Base-by-base conservation (phyloP, 1,140 invertebrate genomes). In the Lepidurus packardi region DNA sequence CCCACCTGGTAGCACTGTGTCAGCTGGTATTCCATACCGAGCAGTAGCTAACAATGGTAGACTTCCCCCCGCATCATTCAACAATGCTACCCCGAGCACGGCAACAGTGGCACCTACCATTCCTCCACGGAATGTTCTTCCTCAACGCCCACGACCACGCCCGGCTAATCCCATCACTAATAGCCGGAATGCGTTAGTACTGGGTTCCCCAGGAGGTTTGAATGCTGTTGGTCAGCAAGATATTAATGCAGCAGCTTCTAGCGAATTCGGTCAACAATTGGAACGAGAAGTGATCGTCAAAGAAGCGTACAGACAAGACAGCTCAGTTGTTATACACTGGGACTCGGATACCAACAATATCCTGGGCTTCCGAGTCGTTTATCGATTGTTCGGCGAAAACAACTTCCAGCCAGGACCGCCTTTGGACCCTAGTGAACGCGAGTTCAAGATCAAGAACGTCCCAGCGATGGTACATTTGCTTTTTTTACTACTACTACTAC, bases 401-500 rank as follows among this genome's bases (percentile, higher is more conserved):
- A 92, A 89, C 79, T 97, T 96, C 84, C 94, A 95, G 81, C 91
- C 94, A 83, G 94, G 93, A 0, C 93, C 93, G 24, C 92, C 93
- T 1, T 85, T 97, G 45, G 93, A 94, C 84, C 90, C 93, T 1
- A 93, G 91, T 79, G 93, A 95, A 85, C 86, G 93, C 80, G 93
- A 96, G 85, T 96, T 96, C 82, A 94, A 93, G 85, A 94, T 96
- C 74, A 95, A 94, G 85, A 95, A 95, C 83, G 93, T 96, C 75
- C 94, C 94, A 1, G 89, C 91, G 6, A 92, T 93, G 88, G 93
- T 93, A 85, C 43, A 41, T 76, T 79, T 24, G 42, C 41, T 21
- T 8, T 13, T 41, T 74, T 13, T 7, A 24, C 21, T 75, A 65
- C 1, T 79, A 16, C 21, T 74, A 77, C 43, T 73, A 16, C 1